Conservation (phyloP, 2,888 invertebrate species). For the Diploptera punctata region DNA sequence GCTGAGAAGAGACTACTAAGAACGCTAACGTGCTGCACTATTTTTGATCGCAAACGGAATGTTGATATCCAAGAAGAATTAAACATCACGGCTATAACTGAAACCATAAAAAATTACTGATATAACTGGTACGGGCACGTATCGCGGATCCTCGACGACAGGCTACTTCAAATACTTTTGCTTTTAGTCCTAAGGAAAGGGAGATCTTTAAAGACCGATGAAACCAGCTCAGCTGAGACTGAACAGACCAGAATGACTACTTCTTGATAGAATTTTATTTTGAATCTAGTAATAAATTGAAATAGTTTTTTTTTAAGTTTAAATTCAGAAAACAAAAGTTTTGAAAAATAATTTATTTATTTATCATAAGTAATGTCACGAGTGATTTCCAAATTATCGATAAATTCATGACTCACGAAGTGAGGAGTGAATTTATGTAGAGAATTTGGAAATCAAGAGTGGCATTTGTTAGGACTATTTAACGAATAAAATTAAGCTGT, state of each 20-base stretch:
- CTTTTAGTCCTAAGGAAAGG: background rate
- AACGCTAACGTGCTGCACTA: background rate
- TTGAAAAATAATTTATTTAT: too few relatives aligned
- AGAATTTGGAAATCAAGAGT: too few relatives aligned
- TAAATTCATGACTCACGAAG: too few relatives aligned
- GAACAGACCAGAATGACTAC: background rate
- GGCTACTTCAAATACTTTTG: background rate
- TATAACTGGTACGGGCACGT: background rate
- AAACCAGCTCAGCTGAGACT: background rate
- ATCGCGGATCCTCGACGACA: background rate
- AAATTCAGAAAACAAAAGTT: too few relatives aligned
- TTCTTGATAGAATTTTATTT: too few relatives aligned
- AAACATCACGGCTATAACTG: background rate
- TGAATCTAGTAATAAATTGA: too few relatives aligned
- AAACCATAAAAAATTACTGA: background rate
- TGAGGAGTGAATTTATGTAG: too few relatives aligned
- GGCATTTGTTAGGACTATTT: too few relatives aligned
- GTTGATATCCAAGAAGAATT: background rate
- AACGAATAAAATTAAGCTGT: too few relatives aligned
- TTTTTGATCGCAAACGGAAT: background rate
- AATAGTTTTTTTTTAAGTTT: too few relatives aligned
- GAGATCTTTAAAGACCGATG: background rate
- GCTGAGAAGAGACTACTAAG: background rate
- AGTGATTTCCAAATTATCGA: too few relatives aligned
- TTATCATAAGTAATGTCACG: too few relatives aligned